phyloP scores from a whole-genome alignment of 1,140 invertebrate genomes.

The Euura saliciscinereae region DNA sequence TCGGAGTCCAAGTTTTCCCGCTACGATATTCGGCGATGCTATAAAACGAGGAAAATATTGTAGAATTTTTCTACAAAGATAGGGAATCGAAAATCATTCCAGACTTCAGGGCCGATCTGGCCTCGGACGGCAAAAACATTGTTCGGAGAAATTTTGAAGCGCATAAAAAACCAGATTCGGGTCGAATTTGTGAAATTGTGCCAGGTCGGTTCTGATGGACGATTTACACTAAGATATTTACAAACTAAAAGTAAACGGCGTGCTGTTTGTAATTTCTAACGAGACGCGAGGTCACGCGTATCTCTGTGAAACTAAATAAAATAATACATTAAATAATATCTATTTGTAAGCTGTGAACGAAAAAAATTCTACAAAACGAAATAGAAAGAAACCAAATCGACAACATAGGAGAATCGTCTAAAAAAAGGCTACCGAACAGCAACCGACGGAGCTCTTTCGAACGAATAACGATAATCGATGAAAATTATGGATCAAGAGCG shows the following conservation, averaged over 20 bases:
- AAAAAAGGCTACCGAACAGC: constrained; percentile 5
- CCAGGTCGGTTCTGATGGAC: constrained; percentile 41
- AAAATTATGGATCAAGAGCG: constrained; percentile 48
- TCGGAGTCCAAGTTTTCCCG: constrained; percentile 80
- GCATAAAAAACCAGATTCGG: neutral
- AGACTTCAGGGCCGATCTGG: constrained; percentile 16
- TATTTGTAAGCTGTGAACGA: neutral
- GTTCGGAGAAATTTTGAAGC: neutral
- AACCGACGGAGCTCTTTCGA: constrained; percentile 6
- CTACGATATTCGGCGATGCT: constrained; percentile 82
- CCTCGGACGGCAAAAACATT: constrained; percentile 7
- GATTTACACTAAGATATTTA: constrained; percentile 28
- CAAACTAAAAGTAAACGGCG: constrained; percentile 28
- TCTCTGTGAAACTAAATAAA: constrained; percentile 16
- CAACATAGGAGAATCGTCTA: constrained; percentile 12
- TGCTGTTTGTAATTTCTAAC: no score
- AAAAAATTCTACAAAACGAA: neutral
- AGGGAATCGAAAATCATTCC: neutral
- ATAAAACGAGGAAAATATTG: constrained; percentile 32
- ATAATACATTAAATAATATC: constrained; percentile 23
- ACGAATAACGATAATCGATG: neutral
- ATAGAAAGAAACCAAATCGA: constrained; percentile 15
- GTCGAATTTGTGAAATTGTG: constrained; percentile 24
- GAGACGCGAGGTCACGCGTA: no score
- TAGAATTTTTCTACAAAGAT: constrained; percentile 10